Base-by-base conservation (phyloP, 35 echinoderm and acorn worm species). In the Apostichopus japonicus region DNA sequence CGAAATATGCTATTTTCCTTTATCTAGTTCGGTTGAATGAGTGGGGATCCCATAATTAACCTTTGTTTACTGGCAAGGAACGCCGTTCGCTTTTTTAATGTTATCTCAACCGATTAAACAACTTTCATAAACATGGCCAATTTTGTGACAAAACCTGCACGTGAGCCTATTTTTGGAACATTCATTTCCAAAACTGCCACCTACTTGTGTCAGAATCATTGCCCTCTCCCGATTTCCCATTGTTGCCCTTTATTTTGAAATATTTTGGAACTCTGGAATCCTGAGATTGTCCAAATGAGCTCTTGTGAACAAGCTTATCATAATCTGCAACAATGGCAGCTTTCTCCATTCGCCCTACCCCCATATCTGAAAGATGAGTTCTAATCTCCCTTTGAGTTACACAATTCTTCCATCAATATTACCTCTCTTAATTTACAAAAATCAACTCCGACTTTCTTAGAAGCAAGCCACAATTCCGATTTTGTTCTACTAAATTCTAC, bases 261-360 rank as follows among this genome's bases (percentile, higher is more conserved):
- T 21, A 25, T 21, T 87, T 87, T 52, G 22, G 84, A 87, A 56
- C 22, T n/a, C 62, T 87, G 53, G 53, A 10, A 57, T 87, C 56
- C 53, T 56, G 57, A 24, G 57, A 65, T 65, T 87, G 84, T 8
- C 84, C 84, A 56, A 87, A 87, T 57, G 84, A 87, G 84, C 84
- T 87, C 72, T 82, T 92, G 27, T 92, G 90, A 59, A 77, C 52
- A 22, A 80, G 24, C 22, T 79, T 77, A 83, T 92, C 83, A 57
- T 92, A 55, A 83, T 92, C 77, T 19, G 90, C 44, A 17, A 92
- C 19, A 65, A 63, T 83, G 17, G 77, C 90, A 21, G 90, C 90
- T 25, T 83, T 79, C 63, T 84, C 25, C 16, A 92, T 54, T 51
- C 24, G 25, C 79, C 84, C 78, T 52, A 92, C 78, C 27, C 22